Evolutionary conservation across 2,113 vertebrate genomes (phyloP), one percentile per base, ranked within the genome.

Genomic region (Urocolius indicus): DNA sequence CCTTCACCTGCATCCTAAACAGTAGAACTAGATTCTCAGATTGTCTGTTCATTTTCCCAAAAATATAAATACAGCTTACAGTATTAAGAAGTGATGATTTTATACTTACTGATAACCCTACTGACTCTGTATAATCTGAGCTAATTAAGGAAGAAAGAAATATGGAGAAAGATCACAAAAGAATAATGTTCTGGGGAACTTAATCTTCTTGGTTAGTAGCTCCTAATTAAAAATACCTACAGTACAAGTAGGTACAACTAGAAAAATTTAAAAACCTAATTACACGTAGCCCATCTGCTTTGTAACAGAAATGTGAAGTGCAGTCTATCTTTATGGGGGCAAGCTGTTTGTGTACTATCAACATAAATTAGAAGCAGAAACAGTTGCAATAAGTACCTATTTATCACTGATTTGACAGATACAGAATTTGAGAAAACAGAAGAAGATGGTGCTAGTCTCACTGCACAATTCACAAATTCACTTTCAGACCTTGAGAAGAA

Each of bases 401-500:
- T 71, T 91, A 9, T 93, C 4, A 23, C 94, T 96, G 83, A 6
- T 90, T 96, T 97, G 90, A 54, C 96, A 98, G 97, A 67, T 89
- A 2, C 61, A 85, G 38, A 85, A 32, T 24, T 73, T 7, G 32
- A 86, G 87, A 92, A 96, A 57, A 58, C 13, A 17, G 57, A 8
- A 80, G 19, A 81, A 55, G 32, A 34, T 14, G 51, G 91, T 54
- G 32, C 84, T 87, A 24, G 9, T 71, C 57, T 81, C 67, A 59
- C 94, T 80, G 71, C 80, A 14, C 86, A 10, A 41, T 94, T 98
- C 62, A 97, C 97, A 72, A 65, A 43, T 84, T 95, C 98, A 68
- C 79, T 99, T 83, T 97, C 92, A 89, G 91, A 98, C 48, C 94
- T 99, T 46, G 98, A 99, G 88, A 98, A 97, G 80, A 98, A 96